Percentiles rank a stretch among this genome's conserved stretches.
These are phyloP conservation scores for Mirza zaza DNA, from an alignment of 2,113 vertebrate species.

Conservation along the genomic window DNA sequence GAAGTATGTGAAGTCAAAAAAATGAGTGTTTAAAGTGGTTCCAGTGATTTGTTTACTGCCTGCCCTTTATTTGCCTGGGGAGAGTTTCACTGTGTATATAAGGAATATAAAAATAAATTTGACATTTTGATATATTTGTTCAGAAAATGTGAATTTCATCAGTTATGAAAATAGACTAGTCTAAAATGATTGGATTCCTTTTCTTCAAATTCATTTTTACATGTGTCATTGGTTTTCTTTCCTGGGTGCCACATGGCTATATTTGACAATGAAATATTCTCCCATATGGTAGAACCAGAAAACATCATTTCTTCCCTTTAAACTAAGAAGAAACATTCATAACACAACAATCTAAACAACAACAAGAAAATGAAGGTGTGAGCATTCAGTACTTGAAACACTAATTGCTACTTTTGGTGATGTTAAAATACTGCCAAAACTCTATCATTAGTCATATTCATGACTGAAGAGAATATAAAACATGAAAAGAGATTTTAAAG, in stretches of 20 bases:
- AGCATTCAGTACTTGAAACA: background rate
- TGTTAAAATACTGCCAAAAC: background rate
- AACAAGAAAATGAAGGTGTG: background rate
- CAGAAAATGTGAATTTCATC: slow-evolving; percentile 35
- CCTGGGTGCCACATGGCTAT: background rate
- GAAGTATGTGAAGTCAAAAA: background rate
- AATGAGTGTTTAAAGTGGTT: background rate
- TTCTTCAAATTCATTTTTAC: slow-evolving; percentile 2
- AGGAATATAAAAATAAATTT: slow-evolving; percentile 22
- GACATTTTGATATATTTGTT: slow-evolving; percentile 34
- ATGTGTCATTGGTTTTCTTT: background rate
- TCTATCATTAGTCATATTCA: background rate
- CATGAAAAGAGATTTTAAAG: background rate
- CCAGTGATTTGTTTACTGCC: background rate
- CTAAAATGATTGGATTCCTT: slow-evolving; percentile 19
- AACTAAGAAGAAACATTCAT: background rate
- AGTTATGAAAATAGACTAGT: background rate
- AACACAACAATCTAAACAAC: background rate
- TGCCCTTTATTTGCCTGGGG: background rate
- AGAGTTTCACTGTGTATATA: background rate
- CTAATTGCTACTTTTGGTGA: background rate
- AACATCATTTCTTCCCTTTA: background rate
- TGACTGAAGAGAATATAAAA: background rate
- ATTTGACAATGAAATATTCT: background rate
- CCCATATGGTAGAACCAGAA: background rate